Evolutionary conservation across 1,140 invertebrate genomes (phyloP).

Genomic region (Sminthurinus signatus): DNA sequence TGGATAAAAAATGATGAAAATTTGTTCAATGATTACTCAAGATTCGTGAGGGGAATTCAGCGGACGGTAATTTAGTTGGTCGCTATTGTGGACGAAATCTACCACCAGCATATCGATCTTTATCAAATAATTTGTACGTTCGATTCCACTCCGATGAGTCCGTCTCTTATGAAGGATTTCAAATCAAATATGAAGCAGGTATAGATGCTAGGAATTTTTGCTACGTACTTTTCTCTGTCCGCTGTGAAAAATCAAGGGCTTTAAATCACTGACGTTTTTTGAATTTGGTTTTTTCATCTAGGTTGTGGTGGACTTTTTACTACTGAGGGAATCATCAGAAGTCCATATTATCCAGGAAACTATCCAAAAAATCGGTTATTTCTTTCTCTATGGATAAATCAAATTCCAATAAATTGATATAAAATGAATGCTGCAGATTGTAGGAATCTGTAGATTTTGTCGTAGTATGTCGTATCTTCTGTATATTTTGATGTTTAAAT

Average conservation of each 20-base stretch:
- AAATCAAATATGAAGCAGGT: conserved; percentile 54
- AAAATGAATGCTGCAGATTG: too few relatives aligned
- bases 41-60: conserved; percentile 62
- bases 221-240: neutral
- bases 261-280: conserved; percentile 23
- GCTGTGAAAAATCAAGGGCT: neutral
- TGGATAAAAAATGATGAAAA: neutral
- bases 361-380: too few relatives aligned
- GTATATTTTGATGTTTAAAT: too few relatives aligned
- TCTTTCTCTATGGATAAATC: too few relatives aligned
- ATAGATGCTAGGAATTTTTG: neutral
- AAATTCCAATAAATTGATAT: too few relatives aligned
- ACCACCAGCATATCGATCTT: conserved; percentile 53
- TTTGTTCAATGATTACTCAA: too few relatives aligned
- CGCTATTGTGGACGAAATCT: conserved; percentile 57
- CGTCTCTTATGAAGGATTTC: conserved; percentile 54
- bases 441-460: too few relatives aligned
- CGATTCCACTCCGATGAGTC: conserved; percentile 58
- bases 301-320: conserved; percentile 61
- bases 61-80: conserved; percentile 56
- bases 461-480: too few relatives aligned
- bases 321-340: conserved; percentile 56
- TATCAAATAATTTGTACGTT: conserved; percentile 59
- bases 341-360: conserved; percentile 68
- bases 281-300: conserved; percentile 40